A percentile compares a stretch with the other conserved stretches of the same genome.
Evolutionary conservation across 2,888 invertebrate genomes (phyloP).

Genomic region (Amphipyra berbera): DNA sequence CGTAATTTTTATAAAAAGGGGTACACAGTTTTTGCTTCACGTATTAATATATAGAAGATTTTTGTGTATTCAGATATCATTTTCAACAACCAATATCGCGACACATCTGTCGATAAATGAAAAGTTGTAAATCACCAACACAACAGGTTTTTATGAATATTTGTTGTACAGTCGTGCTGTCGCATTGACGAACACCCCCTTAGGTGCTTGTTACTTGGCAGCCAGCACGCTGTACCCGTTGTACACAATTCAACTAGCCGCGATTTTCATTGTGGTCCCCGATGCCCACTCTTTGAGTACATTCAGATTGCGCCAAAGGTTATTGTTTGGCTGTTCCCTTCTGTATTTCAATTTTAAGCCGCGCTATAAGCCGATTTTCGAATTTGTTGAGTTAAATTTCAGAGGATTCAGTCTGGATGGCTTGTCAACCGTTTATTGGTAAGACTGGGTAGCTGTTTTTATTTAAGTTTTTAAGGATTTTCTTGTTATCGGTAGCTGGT

Average conservation of each 20-base stretch:
- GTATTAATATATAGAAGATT: no score
- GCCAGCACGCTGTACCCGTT: background rate
- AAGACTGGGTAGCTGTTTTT: no score
- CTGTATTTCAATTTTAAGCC: conserved; percentile 45
- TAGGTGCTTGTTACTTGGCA: conserved; percentile 37
- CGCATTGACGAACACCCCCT: conserved; percentile 33
- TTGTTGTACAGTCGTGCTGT: background rate
- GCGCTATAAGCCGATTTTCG: conserved; percentile 45
- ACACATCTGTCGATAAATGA: no score
- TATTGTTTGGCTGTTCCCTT: conserved; percentile 33
- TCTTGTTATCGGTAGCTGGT: no score
- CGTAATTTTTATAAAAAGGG: no score
- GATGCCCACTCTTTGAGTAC: conserved; percentile 43
- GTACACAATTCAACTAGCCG: conserved; percentile 36
- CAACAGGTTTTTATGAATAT: background rate
- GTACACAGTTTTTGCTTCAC: no score
- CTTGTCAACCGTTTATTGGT: background rate
- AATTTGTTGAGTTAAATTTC: conserved; percentile 42
- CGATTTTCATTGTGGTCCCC: conserved; percentile 40
- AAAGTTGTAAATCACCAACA: no score
- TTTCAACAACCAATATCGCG: no score
- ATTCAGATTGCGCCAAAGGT: conserved; percentile 31
- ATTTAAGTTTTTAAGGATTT: no score
- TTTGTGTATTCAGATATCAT: no score
- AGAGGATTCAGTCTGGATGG: conserved; percentile 13